Evolutionary conservation across 2,888 invertebrate genomes (phyloP).

Genomic region (Nemotelus pantherinus): DNA sequence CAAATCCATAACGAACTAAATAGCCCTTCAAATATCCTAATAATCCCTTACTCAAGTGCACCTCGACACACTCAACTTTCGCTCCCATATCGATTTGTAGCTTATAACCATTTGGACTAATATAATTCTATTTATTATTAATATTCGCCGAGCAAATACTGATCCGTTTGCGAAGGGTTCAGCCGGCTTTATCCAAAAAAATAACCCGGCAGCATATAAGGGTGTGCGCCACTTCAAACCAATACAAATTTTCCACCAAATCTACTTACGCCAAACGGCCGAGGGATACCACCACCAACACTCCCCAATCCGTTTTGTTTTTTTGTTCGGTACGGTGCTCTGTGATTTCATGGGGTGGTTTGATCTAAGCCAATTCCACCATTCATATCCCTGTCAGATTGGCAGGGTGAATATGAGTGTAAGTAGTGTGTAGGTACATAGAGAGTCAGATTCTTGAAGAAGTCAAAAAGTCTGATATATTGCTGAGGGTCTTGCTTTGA

Average conservation of each 20-base stretch:
- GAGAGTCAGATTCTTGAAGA: background rate
- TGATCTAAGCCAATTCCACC: constrained; percentile 12
- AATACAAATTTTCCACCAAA: constrained; percentile 41
- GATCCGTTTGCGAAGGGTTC: too few species aligned
- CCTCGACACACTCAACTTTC: background rate
- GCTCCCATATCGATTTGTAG: background rate
- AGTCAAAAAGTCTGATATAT: constrained; percentile 8
- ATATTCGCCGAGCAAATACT: background rate
- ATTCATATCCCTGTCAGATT: background rate
- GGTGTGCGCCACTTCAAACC: background rate
- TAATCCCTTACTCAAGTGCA: background rate
- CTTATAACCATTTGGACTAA: background rate
- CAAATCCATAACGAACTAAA: background rate
- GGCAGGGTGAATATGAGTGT: too few species aligned
- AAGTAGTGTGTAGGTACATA: too few species aligned
- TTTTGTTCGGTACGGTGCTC: background rate
- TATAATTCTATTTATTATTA: background rate
- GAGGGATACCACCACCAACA: background rate
- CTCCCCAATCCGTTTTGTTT: constrained; percentile 1
- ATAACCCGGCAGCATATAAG: too few species aligned
- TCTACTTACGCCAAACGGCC: constrained; percentile 2
- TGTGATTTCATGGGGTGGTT: constrained; percentile 24
- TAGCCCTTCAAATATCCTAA: background rate
- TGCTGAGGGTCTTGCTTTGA: background rate
- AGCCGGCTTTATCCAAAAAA: too few species aligned